Evolutionary conservation across 2,797 vertebrate species (phyloP).

Genomic region (Pelochelys cantorii): DNA sequence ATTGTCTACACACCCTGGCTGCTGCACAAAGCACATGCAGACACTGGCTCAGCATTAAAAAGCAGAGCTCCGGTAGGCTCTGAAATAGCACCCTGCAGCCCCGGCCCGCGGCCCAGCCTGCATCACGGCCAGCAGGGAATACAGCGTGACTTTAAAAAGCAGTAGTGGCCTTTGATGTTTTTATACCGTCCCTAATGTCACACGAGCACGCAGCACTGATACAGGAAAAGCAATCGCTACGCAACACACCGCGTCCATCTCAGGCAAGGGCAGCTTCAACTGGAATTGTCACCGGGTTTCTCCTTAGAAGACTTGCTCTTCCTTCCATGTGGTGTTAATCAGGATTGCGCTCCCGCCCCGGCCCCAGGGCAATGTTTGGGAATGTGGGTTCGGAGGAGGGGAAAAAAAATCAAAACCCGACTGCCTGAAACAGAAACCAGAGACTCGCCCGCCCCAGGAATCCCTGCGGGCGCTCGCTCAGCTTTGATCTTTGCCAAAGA

Average conservation of each 20-base stretch:
- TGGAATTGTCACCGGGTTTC: not conserved
- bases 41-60: not conserved
- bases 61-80: not conserved
- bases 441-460: not conserved
- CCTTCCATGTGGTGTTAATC: not conserved
- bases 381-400: not conserved
- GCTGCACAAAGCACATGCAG: not conserved
- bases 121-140: not conserved
- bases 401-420: accelerated
- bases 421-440: not conserved
- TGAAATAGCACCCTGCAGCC: not conserved
- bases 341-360: not conserved
- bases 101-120: not conserved
- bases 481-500: not conserved
- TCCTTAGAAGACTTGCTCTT: not conserved
- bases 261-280: not conserved
- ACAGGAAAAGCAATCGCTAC: no score
- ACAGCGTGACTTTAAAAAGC: not conserved
- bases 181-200: not conserved
- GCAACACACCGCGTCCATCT: accelerated
- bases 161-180: not conserved
- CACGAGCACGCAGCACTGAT: not conserved
- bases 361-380: not conserved
- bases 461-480: accelerated
- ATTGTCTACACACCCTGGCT: not conserved